Evolutionary conservation across 53 echinoderm and acorn worm species (phyloP).

Genomic region (Hippasteria phrygiana): DNA sequence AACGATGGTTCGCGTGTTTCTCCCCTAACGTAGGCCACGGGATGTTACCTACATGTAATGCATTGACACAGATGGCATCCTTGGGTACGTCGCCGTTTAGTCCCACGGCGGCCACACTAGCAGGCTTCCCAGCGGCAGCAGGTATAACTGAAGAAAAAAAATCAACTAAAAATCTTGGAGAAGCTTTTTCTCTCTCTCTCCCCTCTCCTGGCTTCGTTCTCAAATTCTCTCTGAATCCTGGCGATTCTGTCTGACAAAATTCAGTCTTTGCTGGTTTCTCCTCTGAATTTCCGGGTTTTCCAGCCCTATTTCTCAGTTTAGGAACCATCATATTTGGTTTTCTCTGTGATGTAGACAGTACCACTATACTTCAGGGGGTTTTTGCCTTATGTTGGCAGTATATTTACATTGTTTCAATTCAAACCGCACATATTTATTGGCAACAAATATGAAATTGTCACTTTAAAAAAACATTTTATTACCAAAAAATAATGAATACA

Average conservation of each 20-base stretch:
- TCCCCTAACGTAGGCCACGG: constrained; percentile 48
- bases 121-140: constrained; percentile 76
- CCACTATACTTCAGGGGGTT: constrained; percentile 29
- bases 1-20: constrained; percentile 28
- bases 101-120: constrained; percentile 64
- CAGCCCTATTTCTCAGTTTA: constrained; percentile 6
- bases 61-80: constrained; percentile 56
- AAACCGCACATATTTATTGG: neutral
- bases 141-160: constrained; percentile 48
- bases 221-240: constrained; percentile 12
- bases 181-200: constrained; percentile 23
- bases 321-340: constrained; percentile 26
- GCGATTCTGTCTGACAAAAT: constrained; percentile 7
- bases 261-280: constrained; percentile 41
- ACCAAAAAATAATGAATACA: neutral
- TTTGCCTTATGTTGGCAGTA: neutral
- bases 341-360: constrained; percentile 19
- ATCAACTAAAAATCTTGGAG: neutral
- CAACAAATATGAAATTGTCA: neutral
- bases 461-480: neutral
- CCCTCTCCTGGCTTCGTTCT: constrained; percentile 8
- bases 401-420: neutral
- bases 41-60: constrained; percentile 59
- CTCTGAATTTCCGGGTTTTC: neutral
- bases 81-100: constrained; percentile 52